A percentile compares a stretch with the other conserved stretches of the same genome.
Evolutionary conservation across 2,113 vertebrate species (phyloP).

Genomic region (Cyanocitta stelleri): DNA sequence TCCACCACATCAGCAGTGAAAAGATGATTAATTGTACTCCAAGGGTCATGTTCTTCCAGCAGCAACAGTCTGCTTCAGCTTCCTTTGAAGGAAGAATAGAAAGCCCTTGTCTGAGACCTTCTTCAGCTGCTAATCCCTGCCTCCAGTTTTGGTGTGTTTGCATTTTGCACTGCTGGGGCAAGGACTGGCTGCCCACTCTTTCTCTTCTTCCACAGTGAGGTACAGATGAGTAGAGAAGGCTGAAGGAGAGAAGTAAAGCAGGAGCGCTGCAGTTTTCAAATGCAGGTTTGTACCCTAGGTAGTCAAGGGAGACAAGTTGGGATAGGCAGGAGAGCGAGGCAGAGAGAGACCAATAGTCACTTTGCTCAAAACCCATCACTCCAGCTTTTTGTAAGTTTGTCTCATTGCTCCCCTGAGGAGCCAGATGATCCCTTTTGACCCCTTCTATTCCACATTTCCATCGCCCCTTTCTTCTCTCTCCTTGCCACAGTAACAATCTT

Average conservation of each 20-base stretch:
- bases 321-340: neutral
- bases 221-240: neutral
- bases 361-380: neutral
- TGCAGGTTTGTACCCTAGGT: neutral
- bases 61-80: neutral
- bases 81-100: neutral
- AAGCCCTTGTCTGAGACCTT: neutral
- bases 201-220: neutral
- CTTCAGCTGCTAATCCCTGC: neutral
- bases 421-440: neutral
- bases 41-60: neutral
- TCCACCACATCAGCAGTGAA: neutral
- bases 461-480: neutral
- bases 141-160: neutral
- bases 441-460: neutral
- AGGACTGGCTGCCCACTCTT: neutral
- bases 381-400: neutral
- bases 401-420: neutral
- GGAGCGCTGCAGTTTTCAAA: neutral
- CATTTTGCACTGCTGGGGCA: neutral
- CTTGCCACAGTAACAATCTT: neutral
- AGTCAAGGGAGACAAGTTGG: neutral
- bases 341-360: neutral
- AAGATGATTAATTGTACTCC: neutral
- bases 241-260: neutral